phyloP scores from a whole-genome alignment of 2,888 invertebrate genomes.

The Himalopsyche anomala region DNA sequence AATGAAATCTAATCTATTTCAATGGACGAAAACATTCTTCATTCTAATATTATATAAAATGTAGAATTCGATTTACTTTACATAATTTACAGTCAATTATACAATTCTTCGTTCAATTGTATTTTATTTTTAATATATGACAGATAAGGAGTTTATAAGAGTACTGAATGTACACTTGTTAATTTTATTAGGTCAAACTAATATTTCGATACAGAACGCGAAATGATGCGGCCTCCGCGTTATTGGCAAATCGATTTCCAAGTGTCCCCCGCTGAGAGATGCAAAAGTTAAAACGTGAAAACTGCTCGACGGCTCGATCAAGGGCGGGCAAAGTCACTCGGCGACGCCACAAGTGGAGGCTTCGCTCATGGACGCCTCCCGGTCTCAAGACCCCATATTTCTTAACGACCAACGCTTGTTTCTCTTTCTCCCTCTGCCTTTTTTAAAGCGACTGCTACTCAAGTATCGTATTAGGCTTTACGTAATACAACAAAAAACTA shows the following conservation, averaged over 20 bases:
- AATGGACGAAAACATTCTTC: too few species aligned
- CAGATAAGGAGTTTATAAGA: too few species aligned
- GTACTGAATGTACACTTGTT: neutral
- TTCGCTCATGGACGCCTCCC: conserved; percentile 9
- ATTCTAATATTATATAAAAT: too few species aligned
- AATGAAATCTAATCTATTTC: too few species aligned
- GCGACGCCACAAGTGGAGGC: conserved; percentile 15
- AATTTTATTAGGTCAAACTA: neutral
- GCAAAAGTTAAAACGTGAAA: conserved; percentile 13
- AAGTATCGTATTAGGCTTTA: neutral
- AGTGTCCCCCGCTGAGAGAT: conserved; percentile 1
- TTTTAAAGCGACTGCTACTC: neutral
- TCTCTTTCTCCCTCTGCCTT: conserved; percentile 26
- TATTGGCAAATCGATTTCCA: conserved; percentile 18
- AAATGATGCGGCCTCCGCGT: neutral
- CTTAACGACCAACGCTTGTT: conserved; percentile 8
- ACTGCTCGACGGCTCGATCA: conserved; percentile 23
- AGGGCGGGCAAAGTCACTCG: conserved; percentile 4
- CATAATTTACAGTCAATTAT: too few species aligned
- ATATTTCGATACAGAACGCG: neutral
- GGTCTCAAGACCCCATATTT: neutral
- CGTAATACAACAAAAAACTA: neutral
- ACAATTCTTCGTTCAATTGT: too few species aligned
- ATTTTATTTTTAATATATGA: too few species aligned
- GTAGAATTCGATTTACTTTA: too few species aligned